A percentile compares a stretch with the other conserved stretches of the same genome.
These are phyloP conservation scores for Molanna angustata DNA, from an alignment of 2,888 invertebrate species.

Conservation along the genomic window DNA sequence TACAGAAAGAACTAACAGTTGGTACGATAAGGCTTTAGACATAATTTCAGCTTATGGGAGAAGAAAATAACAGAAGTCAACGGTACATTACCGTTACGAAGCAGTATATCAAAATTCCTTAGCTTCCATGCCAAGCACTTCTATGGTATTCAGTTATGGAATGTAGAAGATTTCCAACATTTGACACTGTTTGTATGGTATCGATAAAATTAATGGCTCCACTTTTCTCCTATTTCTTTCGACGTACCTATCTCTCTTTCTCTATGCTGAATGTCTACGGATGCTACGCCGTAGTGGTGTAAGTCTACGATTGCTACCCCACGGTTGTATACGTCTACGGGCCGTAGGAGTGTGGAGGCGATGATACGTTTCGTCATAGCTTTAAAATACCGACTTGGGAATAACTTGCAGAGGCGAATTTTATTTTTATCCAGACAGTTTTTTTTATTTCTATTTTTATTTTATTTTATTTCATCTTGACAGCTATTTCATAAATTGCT, in stretches of 20 bases:
- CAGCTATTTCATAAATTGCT: too few relatives aligned
- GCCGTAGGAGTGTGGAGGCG: constrained; percentile 5
- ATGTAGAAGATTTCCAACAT: constrained; percentile 25
- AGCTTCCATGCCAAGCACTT: constrained; percentile 9
- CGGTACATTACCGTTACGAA: constrained; percentile 22
- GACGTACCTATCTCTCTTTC: constrained; percentile 19
- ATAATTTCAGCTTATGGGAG: too few relatives aligned
- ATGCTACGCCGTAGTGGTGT: constrained; percentile 1
- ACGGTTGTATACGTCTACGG: background rate
- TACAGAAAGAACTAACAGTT: too few relatives aligned
- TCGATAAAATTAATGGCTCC: constrained; percentile 34
- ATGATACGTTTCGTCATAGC: constrained; percentile 27
- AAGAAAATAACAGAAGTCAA: too few relatives aligned
- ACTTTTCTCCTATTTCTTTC: constrained; percentile 33
- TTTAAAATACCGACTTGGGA: constrained; percentile 25
- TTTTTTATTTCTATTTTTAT: too few relatives aligned
- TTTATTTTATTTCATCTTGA: too few relatives aligned
- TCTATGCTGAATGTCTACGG: constrained; percentile 30
- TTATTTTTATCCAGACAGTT: too few relatives aligned
- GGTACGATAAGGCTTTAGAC: too few relatives aligned
- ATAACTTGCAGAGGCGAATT: constrained; percentile 15
- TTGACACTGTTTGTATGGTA: constrained; percentile 33
- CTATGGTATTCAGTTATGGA: constrained; percentile 26
- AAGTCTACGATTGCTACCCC: background rate
- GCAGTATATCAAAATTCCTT: constrained; percentile 27